Evolutionary conservation across 2,888 invertebrate genomes (phyloP).

Genomic region (Macropis europaea): DNA sequence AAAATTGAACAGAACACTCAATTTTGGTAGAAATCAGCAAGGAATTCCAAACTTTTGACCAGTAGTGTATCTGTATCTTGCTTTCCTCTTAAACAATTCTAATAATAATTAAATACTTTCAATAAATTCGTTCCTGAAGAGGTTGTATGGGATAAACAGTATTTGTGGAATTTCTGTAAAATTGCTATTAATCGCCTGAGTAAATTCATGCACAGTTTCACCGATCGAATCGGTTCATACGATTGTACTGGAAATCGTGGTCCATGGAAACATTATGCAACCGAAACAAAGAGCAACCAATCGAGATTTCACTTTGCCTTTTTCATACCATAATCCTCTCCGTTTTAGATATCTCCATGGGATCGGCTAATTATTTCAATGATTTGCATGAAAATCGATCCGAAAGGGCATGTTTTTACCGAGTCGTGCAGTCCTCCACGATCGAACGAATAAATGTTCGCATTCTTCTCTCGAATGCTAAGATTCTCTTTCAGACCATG

Average conservation of each 20-base stretch:
- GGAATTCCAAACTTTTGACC: no score
- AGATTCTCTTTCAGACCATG: background rate
- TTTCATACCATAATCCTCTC: constrained; percentile 30
- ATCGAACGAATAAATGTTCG: constrained; percentile 1
- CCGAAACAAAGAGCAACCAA: constrained; percentile 44
- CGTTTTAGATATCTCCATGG: constrained; percentile 68
- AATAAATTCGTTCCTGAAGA: no score
- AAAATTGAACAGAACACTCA: no score
- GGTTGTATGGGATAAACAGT: no score
- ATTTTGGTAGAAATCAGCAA: no score
- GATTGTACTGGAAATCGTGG: constrained; percentile 37
- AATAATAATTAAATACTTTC: no score
- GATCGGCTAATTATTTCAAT: constrained; percentile 79
- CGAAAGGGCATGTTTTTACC: background rate
- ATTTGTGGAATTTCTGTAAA: no score
- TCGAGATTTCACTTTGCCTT: constrained; percentile 36
- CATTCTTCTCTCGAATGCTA: background rate
- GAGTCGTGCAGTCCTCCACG: no score
- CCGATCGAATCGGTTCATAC: constrained; percentile 33
- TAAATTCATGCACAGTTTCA: constrained; percentile 3
- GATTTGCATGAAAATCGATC: constrained; percentile 45
- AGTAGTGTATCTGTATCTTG: no score
- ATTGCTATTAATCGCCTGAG: constrained; percentile 12
- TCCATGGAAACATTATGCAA: constrained; percentile 47
- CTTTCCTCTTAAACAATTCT: no score